A percentile compares a stretch with the other conserved stretches of the same genome.
Conservation (phyloP, 2,888 invertebrate species). For the Acrobasis repandana region DNA sequence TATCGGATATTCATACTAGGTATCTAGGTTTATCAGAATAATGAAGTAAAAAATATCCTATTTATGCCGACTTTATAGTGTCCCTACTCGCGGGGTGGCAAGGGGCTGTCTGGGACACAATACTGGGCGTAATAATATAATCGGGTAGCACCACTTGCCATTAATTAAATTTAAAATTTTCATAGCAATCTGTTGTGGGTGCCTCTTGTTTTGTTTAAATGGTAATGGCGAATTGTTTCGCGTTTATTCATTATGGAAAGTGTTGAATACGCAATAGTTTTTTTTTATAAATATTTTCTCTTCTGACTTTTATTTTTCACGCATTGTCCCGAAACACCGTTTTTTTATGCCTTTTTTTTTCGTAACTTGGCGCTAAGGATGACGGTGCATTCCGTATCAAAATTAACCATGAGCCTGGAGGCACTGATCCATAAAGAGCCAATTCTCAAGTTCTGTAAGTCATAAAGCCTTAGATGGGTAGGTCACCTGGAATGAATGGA, state of each 20-base stretch:
- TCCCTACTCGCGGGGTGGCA: slow-evolving; percentile 31
- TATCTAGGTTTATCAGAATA: not conserved
- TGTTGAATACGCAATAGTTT: not conserved
- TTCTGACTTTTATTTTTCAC: too few species aligned
- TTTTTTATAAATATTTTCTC: not conserved
- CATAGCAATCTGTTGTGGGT: slow-evolving; percentile 54
- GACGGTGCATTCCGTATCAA: too few species aligned
- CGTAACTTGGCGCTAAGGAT: too few species aligned
- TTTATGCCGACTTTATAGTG: slow-evolving; percentile 12
- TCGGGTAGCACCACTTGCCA: slow-evolving; percentile 72
- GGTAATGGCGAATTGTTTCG: slow-evolving; percentile 7
- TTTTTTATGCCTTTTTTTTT: too few species aligned
- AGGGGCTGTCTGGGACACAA: slow-evolving; percentile 55
- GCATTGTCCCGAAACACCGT: too few species aligned
- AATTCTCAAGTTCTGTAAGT: too few species aligned
- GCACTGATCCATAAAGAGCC: too few species aligned
- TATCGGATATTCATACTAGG: too few species aligned
- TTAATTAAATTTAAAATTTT: slow-evolving; percentile 81
- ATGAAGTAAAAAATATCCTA: not conserved
- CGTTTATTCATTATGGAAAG: not conserved
- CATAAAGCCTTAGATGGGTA: too few species aligned
- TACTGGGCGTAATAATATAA: slow-evolving; percentile 75
- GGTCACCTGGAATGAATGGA: too few species aligned
- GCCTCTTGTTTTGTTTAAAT: slow-evolving; percentile 25
- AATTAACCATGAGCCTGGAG: too few species aligned